Conservation (phyloP, 2,888 invertebrate species). For the Andrena bucephala region DNA sequence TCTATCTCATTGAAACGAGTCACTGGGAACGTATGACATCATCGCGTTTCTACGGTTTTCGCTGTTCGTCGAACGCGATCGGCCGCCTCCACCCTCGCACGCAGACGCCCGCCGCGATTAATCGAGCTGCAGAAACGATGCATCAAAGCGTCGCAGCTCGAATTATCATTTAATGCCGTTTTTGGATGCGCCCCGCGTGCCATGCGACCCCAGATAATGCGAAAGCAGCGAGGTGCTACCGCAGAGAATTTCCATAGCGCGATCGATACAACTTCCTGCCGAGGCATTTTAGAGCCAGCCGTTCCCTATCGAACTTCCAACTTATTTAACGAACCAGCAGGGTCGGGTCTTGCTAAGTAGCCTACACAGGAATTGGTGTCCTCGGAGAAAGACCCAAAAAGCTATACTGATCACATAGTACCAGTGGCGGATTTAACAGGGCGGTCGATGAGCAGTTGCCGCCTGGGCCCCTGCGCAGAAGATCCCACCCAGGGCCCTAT, state of each 20-base stretch:
- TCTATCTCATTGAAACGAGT: conserved; percentile 7
- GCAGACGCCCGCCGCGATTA: conserved; percentile 14
- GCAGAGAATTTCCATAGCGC: conserved; percentile 37
- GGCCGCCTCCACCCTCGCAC: not conserved
- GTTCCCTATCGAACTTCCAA: conserved; percentile 32
- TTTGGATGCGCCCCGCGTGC: conserved; percentile 6
- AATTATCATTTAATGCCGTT: conserved; percentile 32
- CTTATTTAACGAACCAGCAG: conserved; percentile 1
- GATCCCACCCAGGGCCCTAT: too few relatives aligned
- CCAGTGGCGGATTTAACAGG: too few relatives aligned
- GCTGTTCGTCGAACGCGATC: conserved; percentile 18
- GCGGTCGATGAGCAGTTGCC: too few relatives aligned
- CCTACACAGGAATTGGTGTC: too few relatives aligned
- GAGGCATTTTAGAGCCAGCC: conserved; percentile 2
- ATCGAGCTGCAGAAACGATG: conserved; percentile 22
- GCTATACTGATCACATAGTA: too few relatives aligned
- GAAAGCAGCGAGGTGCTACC: not conserved
- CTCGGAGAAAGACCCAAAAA: too few relatives aligned
- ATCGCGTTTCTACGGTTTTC: conserved; percentile 24
- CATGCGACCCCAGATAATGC: conserved; percentile 9
- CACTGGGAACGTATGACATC: conserved; percentile 7
- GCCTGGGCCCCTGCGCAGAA: too few relatives aligned
- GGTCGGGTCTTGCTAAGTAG: too few relatives aligned
- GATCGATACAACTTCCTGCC: conserved; percentile 43
- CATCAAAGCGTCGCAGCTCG: not conserved